Evolutionary conservation across 2,113 vertebrate species (phyloP).

Genomic region (Ailurus styani): DNA sequence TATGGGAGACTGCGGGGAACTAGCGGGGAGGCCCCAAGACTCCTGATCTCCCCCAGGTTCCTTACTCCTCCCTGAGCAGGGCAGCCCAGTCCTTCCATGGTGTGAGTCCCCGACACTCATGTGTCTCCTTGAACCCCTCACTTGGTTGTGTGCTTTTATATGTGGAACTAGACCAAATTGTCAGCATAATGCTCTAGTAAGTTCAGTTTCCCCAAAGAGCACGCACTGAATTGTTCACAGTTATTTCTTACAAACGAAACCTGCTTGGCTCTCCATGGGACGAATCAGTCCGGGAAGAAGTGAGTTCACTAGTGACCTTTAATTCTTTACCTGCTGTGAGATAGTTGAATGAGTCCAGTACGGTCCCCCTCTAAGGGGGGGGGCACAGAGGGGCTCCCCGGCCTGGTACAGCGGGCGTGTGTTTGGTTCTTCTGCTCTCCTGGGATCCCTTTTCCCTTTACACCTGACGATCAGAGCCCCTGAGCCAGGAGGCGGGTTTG

Average conservation of each 20-base stretch:
- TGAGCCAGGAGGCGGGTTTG: neutral
- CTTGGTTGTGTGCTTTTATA: neutral
- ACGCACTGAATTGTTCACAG: neutral
- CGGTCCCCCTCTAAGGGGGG: neutral
- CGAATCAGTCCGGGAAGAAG: neutral
- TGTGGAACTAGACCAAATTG: neutral
- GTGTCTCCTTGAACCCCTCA: neutral
- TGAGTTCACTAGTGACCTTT: neutral
- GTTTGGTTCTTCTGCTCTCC: neutral
- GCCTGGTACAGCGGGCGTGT: neutral
- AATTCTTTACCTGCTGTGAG: neutral
- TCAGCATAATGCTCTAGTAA: neutral
- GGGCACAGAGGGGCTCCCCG: neutral
- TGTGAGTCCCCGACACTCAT: fast-evolving
- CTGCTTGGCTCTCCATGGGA: neutral
- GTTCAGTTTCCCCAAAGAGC: neutral
- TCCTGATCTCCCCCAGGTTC: neutral
- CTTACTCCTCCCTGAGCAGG: neutral
- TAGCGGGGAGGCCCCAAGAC: neutral
- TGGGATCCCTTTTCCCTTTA: too few species aligned
- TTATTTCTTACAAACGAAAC: neutral
- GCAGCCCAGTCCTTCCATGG: fast-evolving
- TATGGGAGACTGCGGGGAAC: neutral
- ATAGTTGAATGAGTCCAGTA: neutral
- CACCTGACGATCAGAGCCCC: neutral